Evolutionary conservation across 2,888 invertebrate genomes (phyloP).

Genomic region (Lycocerus yunnanus): DNA sequence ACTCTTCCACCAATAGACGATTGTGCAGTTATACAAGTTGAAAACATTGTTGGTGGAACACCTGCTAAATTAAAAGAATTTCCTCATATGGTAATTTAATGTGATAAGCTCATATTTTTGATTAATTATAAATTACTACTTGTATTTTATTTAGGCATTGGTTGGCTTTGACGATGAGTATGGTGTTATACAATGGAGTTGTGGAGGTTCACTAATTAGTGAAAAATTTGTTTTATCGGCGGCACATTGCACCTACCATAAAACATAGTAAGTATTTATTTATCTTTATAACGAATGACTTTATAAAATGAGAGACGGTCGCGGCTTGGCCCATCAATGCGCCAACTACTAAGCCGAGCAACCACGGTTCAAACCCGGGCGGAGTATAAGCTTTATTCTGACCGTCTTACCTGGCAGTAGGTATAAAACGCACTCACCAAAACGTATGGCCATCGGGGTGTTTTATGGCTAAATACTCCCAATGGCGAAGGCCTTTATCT

Average conservation of each 20-base stretch:
- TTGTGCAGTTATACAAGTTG: neutral
- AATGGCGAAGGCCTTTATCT: too few species aligned
- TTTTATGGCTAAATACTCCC: too few species aligned
- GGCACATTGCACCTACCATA: constrained; percentile 62
- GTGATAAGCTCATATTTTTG: neutral
- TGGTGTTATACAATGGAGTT: constrained; percentile 56
- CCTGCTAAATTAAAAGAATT: constrained; percentile 10
- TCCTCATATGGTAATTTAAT: constrained; percentile 16
- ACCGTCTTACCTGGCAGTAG: too few species aligned
- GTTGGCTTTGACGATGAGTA: neutral
- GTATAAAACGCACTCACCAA: too few species aligned
- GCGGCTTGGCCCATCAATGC: too few species aligned
- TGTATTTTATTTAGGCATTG: neutral
- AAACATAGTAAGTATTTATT: neutral
- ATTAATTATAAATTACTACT: neutral
- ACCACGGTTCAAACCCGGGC: too few species aligned
- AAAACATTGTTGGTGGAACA: neutral
- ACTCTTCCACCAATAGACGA: neutral
- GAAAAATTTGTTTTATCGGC: constrained; percentile 67
- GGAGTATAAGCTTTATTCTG: too few species aligned
- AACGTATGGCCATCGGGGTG: too few species aligned
- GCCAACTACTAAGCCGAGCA: too few species aligned
- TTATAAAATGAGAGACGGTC: too few species aligned
- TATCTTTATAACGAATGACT: too few species aligned
- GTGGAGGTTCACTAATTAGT: constrained; percentile 70